Conservation (phyloP, 2,113 vertebrate genomes). For the Xiphorhynchus elegans region DNA sequence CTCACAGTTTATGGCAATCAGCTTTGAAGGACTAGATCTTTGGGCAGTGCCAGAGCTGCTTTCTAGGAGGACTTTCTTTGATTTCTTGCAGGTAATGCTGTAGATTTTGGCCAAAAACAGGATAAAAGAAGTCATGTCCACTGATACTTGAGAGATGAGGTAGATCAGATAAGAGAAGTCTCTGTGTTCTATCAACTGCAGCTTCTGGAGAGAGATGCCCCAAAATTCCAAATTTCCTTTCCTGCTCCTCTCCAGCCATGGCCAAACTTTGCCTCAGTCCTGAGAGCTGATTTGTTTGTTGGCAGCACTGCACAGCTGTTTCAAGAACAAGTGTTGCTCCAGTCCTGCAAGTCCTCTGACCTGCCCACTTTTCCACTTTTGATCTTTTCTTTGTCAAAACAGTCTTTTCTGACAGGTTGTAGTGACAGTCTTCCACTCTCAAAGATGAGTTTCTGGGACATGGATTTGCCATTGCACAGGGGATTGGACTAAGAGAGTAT, state of each 20-base stretch:
- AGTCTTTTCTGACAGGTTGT: background rate
- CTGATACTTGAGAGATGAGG: background rate
- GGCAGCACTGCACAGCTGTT: background rate
- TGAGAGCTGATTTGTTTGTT: fast-evolving
- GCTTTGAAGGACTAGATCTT: background rate
- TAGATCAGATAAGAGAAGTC: background rate
- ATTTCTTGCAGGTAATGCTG: background rate
- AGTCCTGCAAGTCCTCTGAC: background rate
- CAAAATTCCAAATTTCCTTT: background rate
- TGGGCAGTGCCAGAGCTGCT: background rate
- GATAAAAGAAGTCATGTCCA: background rate
- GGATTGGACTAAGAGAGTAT: background rate
- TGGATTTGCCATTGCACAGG: background rate
- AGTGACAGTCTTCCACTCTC: background rate
- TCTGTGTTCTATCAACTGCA: background rate
- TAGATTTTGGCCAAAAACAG: background rate
- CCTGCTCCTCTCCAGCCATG: background rate
- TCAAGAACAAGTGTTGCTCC: background rate
- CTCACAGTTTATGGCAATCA: background rate
- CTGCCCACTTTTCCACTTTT: background rate
- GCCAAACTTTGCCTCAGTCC: background rate
- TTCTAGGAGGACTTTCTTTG: background rate
- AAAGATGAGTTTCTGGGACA: background rate
- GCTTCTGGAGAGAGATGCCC: background rate
- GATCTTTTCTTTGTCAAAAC: background rate